Percentiles rank a stretch among this genome's conserved stretches.
Evolutionary conservation across 1,140 invertebrate genomes (phyloP).

Genomic region (Orius insidiosus): DNA sequence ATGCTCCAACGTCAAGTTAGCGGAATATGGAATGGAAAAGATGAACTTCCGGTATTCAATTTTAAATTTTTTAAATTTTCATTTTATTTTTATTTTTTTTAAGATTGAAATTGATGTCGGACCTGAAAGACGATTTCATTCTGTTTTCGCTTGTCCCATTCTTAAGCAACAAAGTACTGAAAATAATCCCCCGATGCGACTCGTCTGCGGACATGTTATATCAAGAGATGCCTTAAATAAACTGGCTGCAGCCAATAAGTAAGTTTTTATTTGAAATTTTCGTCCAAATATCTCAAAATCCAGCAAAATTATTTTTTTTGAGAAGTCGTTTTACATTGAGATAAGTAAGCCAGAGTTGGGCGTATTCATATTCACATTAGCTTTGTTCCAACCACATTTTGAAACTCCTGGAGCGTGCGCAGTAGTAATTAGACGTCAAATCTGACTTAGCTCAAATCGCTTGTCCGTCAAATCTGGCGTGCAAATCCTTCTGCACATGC

Average conservation of each 20-base stretch:
- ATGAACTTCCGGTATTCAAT: slow-evolving; percentile 77
- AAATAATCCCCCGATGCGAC: slow-evolving; percentile 88
- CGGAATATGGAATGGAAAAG: slow-evolving; percentile 86
- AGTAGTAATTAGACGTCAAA: too few relatives aligned
- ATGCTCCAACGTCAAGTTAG: slow-evolving; percentile 90
- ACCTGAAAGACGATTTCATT: slow-evolving; percentile 79
- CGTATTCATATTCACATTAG: not conserved
- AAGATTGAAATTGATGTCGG: slow-evolving; percentile 85
- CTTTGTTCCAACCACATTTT: too few relatives aligned
- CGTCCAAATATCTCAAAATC: not conserved
- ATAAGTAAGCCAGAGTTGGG: not conserved
- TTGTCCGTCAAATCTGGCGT: too few relatives aligned
- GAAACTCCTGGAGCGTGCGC: too few relatives aligned
- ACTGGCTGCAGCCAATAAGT: slow-evolving; percentile 84
- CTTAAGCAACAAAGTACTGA: slow-evolving; percentile 91
- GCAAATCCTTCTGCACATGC: too few relatives aligned
- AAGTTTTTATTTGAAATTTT: slow-evolving; percentile 26
- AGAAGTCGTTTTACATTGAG: too few relatives aligned
- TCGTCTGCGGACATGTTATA: slow-evolving; percentile 96
- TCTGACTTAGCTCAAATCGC: too few relatives aligned
- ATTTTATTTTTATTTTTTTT: slow-evolving; percentile 21
- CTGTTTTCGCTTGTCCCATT: slow-evolving; percentile 96
- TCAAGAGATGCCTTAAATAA: slow-evolving; percentile 92
- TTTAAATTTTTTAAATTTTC: slow-evolving; percentile 1
- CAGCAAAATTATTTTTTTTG: too few relatives aligned